Evolutionary conservation across 2,797 vertebrate species (phyloP), one percentile per base, ranked within the genome.

Genomic region (Prunella strophiata): DNA sequence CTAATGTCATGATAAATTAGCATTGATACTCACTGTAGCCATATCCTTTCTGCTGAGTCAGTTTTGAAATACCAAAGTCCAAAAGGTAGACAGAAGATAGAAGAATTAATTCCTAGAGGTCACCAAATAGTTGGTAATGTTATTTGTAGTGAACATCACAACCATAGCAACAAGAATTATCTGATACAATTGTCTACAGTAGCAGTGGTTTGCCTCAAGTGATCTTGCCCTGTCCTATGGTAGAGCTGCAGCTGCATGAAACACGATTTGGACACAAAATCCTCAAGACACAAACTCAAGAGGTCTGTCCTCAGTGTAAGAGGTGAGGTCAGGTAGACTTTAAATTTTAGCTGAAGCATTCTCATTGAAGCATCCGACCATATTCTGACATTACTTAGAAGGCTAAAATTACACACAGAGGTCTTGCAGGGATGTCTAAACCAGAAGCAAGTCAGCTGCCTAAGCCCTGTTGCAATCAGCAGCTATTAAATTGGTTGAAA

Each of bases 241-340:
- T 10, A 58, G 22, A 43, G 38, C 36, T 87, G 43, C 63, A 72
- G 21, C 21, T 91, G n/a, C 68, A 83, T 0, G 2, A 51, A 85
- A 80, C 18, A 61, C 0, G 0, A 67, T 30, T 65, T 0, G 0
- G 50, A 55, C 26, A 42, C 3, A 61, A 80, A 87, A 94, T 11
- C 6, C 36, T 12, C 18, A 58, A 66, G 47, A 36, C 30, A 75
- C 0, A 0, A 79, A 57, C 42, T 72, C 67, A 54, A 54, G 26
- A 82, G 15, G 14, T 58, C 54, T 38, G 22, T 25, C 45, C 16
- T 80, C 42, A n/a, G 25, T 34, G 13, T 40, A 30, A 43, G 17
- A 78, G 54, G 23, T 19, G 10, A 71, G 12, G 8, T 4, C 16
- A 22, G 22, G 23, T 1, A 62, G n/a, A 59, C 29, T 66, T 40